Base-by-base conservation (phyloP, 1,140 invertebrate genomes). In the Listronotus oregonensis region DNA sequence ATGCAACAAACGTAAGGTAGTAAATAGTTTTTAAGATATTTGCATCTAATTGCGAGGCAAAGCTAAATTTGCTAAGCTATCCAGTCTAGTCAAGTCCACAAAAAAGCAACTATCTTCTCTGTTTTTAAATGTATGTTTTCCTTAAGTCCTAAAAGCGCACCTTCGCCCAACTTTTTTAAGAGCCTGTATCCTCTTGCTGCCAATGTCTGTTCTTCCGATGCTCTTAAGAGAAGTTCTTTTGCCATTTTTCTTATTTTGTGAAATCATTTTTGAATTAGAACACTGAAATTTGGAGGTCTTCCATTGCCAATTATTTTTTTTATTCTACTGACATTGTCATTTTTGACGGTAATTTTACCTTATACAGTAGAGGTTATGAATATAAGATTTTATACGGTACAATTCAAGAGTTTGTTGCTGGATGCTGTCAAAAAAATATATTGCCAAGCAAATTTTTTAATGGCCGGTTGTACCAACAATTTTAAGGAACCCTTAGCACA, bases 161-260 rank as follows among this genome's bases (percentile, higher is more conserved):
- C 87, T 80, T 89, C 87, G 14, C 86, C 87, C 15, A 89, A 72
- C 79, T 87, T 85, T 68, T 82, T 84, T 17, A 85, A 60, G 18
- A 88, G 78, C 71, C 80, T 83, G 68, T 88, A 87, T 18, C 86
- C 86, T 39, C 84, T 79, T 50, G 80, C 73, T 27, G 75, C 72
- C 31, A 89, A 74, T 21, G 82, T 84, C 46, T 81, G 71, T 72
- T 86, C 84, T 77, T 87, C 85, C 40, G 85, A 87, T 51, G 18
- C 27, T 55, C 64, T 64, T n/a, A 67, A 46, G 11, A 64, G 34
- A 7, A 64, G 27, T 50, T 52, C 61, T 43, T 61, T 64, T 12
- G 68, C 59, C 59, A 66, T 66, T 18, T 10, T 50, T 8, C 6
- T 39, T 32, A 37, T 50, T 32, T 12, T 11, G 4, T 40, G 15